phyloP scores from a whole-genome alignment of 2,113 vertebrate genomes.

The Rhinogobius similis region DNA sequence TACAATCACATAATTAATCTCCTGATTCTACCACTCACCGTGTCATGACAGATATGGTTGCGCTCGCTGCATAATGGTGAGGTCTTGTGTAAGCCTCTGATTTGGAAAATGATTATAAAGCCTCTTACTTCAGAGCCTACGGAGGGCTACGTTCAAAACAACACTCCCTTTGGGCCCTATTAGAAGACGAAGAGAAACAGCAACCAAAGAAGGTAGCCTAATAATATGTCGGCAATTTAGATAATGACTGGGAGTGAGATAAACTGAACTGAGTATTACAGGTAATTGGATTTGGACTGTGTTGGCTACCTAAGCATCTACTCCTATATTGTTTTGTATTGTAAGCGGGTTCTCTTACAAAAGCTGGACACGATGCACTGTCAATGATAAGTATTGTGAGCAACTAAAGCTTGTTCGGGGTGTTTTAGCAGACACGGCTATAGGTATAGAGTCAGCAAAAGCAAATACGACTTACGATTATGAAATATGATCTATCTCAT shows the following conservation, averaged over 20 bases:
- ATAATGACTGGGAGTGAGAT: slow-evolving; percentile 98
- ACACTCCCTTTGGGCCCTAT: slow-evolving; percentile 91
- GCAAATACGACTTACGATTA: background rate
- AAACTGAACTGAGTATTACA: slow-evolving; percentile 96
- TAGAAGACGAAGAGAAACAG: slow-evolving; percentile 81
- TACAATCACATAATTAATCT: slow-evolving; percentile 75
- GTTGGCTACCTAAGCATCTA: slow-evolving; percentile 75
- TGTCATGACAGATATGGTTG: slow-evolving; percentile 70
- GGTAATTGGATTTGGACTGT: slow-evolving; percentile 91
- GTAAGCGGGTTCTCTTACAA: slow-evolving; percentile 46
- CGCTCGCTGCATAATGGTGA: slow-evolving; percentile 70
- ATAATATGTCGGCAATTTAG: slow-evolving; percentile 99
- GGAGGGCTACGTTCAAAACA: slow-evolving; percentile 91
- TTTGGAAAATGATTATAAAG: slow-evolving; percentile 70
- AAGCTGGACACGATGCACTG: slow-evolving; percentile 50
- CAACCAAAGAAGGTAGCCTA: slow-evolving; percentile 79
- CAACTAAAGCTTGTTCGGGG: slow-evolving; percentile 44
- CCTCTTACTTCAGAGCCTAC: slow-evolving; percentile 86
- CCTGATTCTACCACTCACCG: slow-evolving; percentile 64
- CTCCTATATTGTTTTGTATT: slow-evolving; percentile 27
- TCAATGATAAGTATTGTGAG: slow-evolving; percentile 58
- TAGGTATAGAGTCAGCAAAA: slow-evolving; percentile 23
- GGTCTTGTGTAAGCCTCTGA: slow-evolving; percentile 48
- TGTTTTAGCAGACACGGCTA: slow-evolving; percentile 22
- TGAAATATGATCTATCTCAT: background rate